Percentiles rank a stretch among this genome's conserved stretches.
phyloP scores from a whole-genome alignment of 1,140 invertebrate species.

The Orchestia grillus region DNA sequence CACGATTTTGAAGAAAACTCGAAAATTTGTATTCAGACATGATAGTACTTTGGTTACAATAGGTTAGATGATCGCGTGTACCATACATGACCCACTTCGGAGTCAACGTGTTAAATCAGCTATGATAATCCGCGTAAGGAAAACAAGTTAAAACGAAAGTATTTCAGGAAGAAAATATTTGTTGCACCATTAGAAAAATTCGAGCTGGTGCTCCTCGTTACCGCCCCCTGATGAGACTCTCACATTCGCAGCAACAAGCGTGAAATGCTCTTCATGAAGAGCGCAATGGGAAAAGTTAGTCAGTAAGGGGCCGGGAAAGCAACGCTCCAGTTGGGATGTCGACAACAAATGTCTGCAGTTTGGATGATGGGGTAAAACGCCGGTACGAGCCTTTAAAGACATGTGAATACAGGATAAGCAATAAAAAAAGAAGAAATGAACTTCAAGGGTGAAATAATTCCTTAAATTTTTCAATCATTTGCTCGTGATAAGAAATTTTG shows the following conservation, averaged over 20 bases:
- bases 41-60: too few species aligned
- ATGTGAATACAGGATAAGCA: too few species aligned
- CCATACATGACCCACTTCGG: too few species aligned
- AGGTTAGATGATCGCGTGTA: too few species aligned
- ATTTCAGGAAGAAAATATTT: not conserved
- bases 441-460: not conserved
- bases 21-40: too few species aligned
- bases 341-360: not conserved
- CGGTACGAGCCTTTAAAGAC: too few species aligned
- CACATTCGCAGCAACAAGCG: not conserved
- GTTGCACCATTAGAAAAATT: not conserved
- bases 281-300: not conserved
- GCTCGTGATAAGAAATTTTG: not conserved
- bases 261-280: not conserved
- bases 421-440: not conserved
- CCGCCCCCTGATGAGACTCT: not conserved
- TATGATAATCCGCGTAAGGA: too few species aligned
- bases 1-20: too few species aligned
- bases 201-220: not conserved
- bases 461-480: not conserved
- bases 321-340: not conserved
- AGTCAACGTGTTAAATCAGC: too few species aligned
- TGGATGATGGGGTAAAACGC: too few species aligned
- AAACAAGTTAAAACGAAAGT: not conserved
- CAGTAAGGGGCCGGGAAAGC: not conserved